Conservation (phyloP, 2,888 invertebrate species). For the Meliscaeva auricollis region DNA sequence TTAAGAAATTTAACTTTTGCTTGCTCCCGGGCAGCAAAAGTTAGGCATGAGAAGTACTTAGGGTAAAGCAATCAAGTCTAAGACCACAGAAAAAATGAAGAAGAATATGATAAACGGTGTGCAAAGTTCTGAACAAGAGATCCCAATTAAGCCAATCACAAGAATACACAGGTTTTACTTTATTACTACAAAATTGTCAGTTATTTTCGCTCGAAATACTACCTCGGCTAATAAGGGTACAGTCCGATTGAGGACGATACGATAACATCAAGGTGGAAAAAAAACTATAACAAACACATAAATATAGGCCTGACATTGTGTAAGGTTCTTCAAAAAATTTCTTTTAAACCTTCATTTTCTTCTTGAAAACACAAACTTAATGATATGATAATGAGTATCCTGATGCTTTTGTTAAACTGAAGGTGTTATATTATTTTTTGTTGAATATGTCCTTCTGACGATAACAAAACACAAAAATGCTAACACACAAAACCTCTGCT, state of each 20-base stretch:
- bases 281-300: neutral
- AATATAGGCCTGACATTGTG: neutral
- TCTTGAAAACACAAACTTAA: neutral
- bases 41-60: no score
- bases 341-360: slow-evolving; percentile 6
- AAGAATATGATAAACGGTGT: no score
- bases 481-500: slow-evolving; percentile 30
- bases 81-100: no score
- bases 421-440: slow-evolving; percentile 31
- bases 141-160: no score
- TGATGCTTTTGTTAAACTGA: neutral
- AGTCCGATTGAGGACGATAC: neutral
- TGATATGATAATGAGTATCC: slow-evolving; percentile 13
- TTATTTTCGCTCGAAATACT: no score
- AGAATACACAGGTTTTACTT: no score
- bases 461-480: slow-evolving; percentile 29
- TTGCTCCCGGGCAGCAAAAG: no score
- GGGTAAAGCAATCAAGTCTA: no score
- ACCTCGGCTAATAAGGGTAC: neutral
- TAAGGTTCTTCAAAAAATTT: neutral
- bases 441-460: slow-evolving; percentile 23
- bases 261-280: neutral
- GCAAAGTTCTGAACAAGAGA: no score
- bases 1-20: no score
- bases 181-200: no score